Base-by-base conservation (phyloP, 2,113 vertebrate species). In the Microcebus ravelobensis region DNA sequence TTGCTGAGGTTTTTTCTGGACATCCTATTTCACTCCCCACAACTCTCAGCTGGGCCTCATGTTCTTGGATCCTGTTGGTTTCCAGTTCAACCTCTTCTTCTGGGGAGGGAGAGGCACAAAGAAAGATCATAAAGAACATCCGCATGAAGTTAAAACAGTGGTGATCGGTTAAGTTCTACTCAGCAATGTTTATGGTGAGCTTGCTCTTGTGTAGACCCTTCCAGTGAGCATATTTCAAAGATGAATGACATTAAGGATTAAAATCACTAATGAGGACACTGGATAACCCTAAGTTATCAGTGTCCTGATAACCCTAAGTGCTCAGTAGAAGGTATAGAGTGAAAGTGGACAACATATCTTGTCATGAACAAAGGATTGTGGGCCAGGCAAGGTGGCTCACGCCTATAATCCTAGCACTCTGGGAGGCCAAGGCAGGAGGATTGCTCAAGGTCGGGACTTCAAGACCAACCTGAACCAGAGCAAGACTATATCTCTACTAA, bases 181-280 rank as follows among this genome's bases (percentile, higher is more conserved):
- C 74, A 59, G 29, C 65, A 5, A 39, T 20, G 50, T 67, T 67
- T 59, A 52, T 1, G 52, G 67, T 55, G 74, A 81, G 42, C 17
- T 61, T 76, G 39, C 23, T 59, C 14, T 2, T 36, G 48, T 36
- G 87, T 63, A 80, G 63, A 29, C 3, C 10, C n/a, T 76, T 94
- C 88, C 65, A 86, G 4, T 20, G 13, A 92, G 34, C 79, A 89
- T 25, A 90, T 90, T 96, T 90, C 57, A 89, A 80, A 86, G 15
- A 39, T 8, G 17, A 95, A 36, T 71, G 50, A 70, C 50, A 61
- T 39, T 42, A 55, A 61, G 59, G 85, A 74, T 82, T 81, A 65
- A 80, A 65, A 74, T 74, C 31, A 3, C 39, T 59, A 52, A 45
- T 50, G 13, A 84, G 77, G 23, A 91, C 9, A 73, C 61, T 29